Percentiles rank a stretch among this genome's conserved stretches.
Conservation (phyloP, 2,797 vertebrate species). For the Poeciliopsis presidionis region DNA sequence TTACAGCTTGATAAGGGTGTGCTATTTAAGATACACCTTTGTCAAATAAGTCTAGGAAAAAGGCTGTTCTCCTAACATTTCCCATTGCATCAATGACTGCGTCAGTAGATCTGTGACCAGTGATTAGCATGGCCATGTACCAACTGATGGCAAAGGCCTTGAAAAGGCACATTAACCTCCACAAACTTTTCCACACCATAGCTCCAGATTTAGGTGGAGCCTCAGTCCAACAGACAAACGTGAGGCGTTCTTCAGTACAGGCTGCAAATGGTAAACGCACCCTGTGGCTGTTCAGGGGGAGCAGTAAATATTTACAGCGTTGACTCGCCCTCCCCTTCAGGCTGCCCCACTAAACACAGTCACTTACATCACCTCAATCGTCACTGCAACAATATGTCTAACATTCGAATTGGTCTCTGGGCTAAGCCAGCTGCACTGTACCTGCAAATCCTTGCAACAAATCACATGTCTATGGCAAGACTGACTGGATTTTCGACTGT, state of each 20-base stretch:
- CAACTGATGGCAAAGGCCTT: conserved; percentile 39
- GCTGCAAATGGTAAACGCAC: conserved; percentile 42
- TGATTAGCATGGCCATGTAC: conserved; percentile 40
- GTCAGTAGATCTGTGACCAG: conserved; percentile 57
- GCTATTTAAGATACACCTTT: conserved; percentile 21
- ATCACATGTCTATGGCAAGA: not conserved
- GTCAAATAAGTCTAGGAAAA: conserved; percentile 45
- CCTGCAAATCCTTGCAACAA: conserved; percentile 26
- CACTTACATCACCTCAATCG: conserved; percentile 69
- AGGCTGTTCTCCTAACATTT: conserved; percentile 27
- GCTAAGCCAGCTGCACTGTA: conserved; percentile 33
- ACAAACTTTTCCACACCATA: conserved; percentile 49
- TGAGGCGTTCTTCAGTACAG: conserved; percentile 41
- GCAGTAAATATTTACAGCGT: conserved; percentile 69
- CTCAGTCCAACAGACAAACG: conserved; percentile 39
- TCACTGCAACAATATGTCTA: conserved; percentile 51
- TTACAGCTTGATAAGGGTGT: conserved; percentile 3
- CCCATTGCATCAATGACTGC: conserved; percentile 58
- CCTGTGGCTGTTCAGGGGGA: conserved; percentile 37
- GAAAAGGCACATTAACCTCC: conserved; percentile 49
- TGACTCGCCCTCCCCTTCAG: conserved; percentile 62
- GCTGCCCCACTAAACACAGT: conserved; percentile 66
- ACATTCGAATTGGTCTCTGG: conserved; percentile 42
- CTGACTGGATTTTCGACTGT: not conserved
- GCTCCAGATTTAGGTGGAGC: conserved; percentile 60